Evolutionary conservation across 2,797 vertebrate genomes (phyloP).

Genomic region (Gallinago nigripennis): DNA sequence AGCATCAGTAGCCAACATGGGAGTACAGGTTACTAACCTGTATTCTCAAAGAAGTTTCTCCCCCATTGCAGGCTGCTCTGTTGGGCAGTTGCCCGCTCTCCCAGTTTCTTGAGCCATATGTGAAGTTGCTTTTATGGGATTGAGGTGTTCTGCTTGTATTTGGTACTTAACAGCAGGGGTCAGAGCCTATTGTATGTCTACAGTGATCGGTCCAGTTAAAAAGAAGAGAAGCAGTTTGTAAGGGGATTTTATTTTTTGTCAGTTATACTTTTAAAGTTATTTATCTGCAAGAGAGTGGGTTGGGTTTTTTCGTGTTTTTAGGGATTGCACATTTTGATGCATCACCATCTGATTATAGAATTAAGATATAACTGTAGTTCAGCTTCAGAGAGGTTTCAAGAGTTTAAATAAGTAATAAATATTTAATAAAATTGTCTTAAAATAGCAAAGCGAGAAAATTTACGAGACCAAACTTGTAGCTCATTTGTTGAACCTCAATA

Average conservation of each 20-base stretch:
- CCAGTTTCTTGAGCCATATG: not conserved
- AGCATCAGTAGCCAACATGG: not conserved
- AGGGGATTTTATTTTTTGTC: not conserved
- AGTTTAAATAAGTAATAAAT: not conserved
- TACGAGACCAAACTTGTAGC: not conserved
- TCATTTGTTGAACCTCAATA: not conserved
- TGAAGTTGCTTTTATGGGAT: not conserved
- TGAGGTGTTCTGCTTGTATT: not conserved
- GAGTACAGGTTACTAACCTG: not conserved
- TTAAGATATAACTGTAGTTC: not conserved
- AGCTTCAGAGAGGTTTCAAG: not conserved
- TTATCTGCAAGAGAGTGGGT: not conserved
- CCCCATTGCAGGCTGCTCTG: fast-evolving
- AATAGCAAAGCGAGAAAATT: not conserved
- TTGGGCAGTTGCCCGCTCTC: not conserved
- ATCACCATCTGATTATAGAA: not conserved
- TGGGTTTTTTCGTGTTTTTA: not conserved
- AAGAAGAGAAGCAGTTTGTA: not conserved
- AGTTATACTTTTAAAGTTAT: not conserved
- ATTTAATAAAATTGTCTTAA: conserved; percentile 9
- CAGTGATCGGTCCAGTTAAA: not conserved
- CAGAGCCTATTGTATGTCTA: fast-evolving
- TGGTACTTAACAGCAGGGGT: not conserved
- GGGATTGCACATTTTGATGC: not conserved
- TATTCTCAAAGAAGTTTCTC: not conserved